Conservation (phyloP, 2,797 vertebrate genomes). For the Arctocebus calabarensis region DNA sequence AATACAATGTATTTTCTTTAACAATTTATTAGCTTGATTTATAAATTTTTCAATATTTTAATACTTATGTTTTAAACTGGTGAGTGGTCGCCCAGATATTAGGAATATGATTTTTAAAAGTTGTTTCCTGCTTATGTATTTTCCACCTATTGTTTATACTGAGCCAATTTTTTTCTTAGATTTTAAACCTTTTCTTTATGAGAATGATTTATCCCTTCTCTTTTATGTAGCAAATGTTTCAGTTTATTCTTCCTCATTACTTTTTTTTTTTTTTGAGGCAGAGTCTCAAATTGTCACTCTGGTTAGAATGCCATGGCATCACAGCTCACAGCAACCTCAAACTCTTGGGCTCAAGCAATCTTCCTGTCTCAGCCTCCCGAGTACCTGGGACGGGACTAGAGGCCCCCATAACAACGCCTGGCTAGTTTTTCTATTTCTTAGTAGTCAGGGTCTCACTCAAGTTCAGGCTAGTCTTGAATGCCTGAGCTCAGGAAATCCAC, state of each 20-base stretch:
- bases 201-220: neutral
- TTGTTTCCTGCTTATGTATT: neutral
- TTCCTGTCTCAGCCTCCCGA: too few species aligned
- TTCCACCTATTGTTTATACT: neutral
- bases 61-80: neutral
- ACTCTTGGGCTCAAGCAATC: too few species aligned
- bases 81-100: neutral
- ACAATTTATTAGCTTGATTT: conserved; percentile 56
- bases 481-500: too few species aligned
- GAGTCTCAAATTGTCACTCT: too few species aligned
- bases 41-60: conserved; percentile 50
- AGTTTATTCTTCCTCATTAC: neutral
- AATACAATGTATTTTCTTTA: conserved; percentile 9
- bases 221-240: neutral
- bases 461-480: too few species aligned
- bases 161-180: neutral
- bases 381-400: too few species aligned
- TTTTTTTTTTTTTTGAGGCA: neutral
- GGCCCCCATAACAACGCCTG: too few species aligned
- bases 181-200: conserved; percentile 4
- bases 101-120: conserved; percentile 24
- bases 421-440: too few species aligned
- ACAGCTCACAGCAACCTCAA: too few species aligned
- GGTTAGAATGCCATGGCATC: too few species aligned
- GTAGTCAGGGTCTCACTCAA: too few species aligned